A percentile compares a stretch with the other conserved stretches of the same genome.
Conservation (phyloP, 30 jellyfish, hydroid and myxozoan genomes). For the Rhopilema esculentum region DNA sequence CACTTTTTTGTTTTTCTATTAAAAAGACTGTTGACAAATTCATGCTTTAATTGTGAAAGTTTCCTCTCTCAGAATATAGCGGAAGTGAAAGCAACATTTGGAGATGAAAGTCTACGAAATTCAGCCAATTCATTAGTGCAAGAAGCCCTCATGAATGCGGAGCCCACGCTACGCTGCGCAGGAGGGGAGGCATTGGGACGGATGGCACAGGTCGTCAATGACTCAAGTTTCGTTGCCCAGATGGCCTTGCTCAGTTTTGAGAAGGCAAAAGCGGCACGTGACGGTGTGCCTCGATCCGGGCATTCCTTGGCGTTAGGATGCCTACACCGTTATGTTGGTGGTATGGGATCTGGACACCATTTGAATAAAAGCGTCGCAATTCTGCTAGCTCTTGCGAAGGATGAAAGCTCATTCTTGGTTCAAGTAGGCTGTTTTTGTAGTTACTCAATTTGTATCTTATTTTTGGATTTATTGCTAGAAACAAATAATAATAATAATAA, state of each 20-base stretch:
- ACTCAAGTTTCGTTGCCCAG: conserved; percentile 87
- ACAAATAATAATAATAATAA: too few species aligned
- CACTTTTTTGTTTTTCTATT: too few species aligned
- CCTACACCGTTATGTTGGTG: conserved; percentile 98
- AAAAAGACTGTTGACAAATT: too few species aligned
- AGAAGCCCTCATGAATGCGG: conserved; percentile 95
- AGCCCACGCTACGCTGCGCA: conserved; percentile 95
- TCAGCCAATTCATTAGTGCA: conserved; percentile 90
- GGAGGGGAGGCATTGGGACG: conserved; percentile 99
- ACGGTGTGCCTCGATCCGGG: conserved; percentile 92
- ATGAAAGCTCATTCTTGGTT: conserved; percentile 87
- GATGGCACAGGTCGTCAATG: conserved; percentile 97
- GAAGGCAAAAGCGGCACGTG: conserved; percentile 94
- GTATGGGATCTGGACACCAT: conserved; percentile 99
- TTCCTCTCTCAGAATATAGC: too few species aligned
- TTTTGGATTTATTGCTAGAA: too few species aligned
- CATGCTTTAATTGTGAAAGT: too few species aligned
- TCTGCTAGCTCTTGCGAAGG: conserved; percentile 92
- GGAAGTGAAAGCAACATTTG: conserved; percentile 83
- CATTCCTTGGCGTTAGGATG: conserved; percentile 98
- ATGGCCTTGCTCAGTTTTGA: conserved; percentile 97
- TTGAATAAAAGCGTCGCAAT: conserved; percentile 90
- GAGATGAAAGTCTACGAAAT: conserved; percentile 81
- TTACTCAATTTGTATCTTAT: neutral
- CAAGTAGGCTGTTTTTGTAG: conserved; percentile 59